These are phyloP conservation scores for Varanus salvator DNA, from an alignment of 2,113 vertebrate genomes.

Conservation along the genomic window DNA sequence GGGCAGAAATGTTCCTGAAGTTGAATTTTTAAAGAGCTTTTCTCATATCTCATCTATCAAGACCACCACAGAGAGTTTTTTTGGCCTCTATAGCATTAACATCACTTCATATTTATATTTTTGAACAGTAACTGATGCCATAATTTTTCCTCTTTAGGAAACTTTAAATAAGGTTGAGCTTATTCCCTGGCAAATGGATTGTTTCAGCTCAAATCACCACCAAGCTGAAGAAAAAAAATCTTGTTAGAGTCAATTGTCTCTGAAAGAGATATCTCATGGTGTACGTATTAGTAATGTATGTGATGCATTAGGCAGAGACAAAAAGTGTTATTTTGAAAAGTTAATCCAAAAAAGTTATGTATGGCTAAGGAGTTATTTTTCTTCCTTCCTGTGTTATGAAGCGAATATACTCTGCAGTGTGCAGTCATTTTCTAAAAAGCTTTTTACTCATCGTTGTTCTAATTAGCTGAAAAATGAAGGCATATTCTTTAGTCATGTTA, in stretches of 20 bases:
- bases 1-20: not conserved
- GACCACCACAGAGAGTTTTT: not conserved
- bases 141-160: slow-evolving; percentile 28
- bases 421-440: slow-evolving; percentile 20
- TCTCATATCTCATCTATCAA: not conserved
- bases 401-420: not conserved
- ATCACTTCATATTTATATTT: slow-evolving; percentile 9
- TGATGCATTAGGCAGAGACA: slow-evolving; percentile 40
- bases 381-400: slow-evolving; percentile 8
- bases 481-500: slow-evolving; percentile 25
- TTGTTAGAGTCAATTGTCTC: slow-evolving; percentile 35
- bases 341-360: not conserved
- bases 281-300: slow-evolving; percentile 22
- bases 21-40: not conserved
- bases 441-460: slow-evolving; percentile 41
- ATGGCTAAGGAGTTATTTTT: not conserved
- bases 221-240: slow-evolving; percentile 42
- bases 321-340: slow-evolving; percentile 33
- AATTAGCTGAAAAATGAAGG: slow-evolving; percentile 52
- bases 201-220: slow-evolving; percentile 37
- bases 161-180: not conserved
- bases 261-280: not conserved
- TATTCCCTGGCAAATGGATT: slow-evolving; percentile 26
- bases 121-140: not conserved
- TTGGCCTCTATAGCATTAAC: not conserved